A percentile compares a stretch with the other conserved stretches of the same genome.
Evolutionary conservation across 2,888 invertebrate species (phyloP).

Genomic region (Deroplatys truncata): DNA sequence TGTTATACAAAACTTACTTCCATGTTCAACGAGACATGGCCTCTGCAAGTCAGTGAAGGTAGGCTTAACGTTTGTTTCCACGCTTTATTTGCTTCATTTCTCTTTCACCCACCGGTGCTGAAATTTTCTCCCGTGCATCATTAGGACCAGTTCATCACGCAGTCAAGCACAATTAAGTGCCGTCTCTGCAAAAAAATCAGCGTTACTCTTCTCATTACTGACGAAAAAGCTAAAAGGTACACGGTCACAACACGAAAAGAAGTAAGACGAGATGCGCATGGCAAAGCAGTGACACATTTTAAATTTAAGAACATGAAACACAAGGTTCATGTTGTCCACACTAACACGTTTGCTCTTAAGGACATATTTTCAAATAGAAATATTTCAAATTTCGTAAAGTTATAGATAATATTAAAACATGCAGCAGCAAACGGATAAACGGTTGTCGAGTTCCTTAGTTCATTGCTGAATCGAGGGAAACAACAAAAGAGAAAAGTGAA

Average conservation of each 20-base stretch:
- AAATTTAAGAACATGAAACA: no score
- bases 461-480: no score
- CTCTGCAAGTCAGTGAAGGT: background rate
- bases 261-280: background rate
- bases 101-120: background rate
- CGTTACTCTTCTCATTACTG: background rate
- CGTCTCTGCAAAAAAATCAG: background rate
- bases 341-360: no score
- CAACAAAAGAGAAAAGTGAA: no score
- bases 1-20: no score
- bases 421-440: no score
- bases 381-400: no score
- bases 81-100: background rate
- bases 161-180: background rate
- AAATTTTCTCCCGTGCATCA: background rate
- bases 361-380: no score
- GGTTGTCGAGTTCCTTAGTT: no score
- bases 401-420: no score
- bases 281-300: background rate
- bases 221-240: background rate
- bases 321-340: no score
- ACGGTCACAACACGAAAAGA: background rate
- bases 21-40: no score
- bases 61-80: background rate
- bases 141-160: background rate